These are phyloP conservation scores for Brachypteracias leptosomus DNA, from an alignment of 2,113 vertebrate genomes.

Conservation along the genomic window DNA sequence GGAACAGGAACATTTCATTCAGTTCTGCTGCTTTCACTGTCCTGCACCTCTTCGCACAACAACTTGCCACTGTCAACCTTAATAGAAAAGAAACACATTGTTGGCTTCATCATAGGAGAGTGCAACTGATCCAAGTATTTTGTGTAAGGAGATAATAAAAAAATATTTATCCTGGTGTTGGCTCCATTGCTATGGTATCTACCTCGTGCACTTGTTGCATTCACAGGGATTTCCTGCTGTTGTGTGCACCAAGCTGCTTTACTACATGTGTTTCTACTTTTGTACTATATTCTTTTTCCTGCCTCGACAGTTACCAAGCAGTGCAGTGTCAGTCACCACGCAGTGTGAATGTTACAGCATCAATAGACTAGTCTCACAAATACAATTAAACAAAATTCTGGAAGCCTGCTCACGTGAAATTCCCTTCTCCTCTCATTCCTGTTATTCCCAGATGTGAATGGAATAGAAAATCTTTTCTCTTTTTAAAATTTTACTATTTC, in stretches of 20 bases:
- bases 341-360: neutral
- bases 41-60: neutral
- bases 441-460: neutral
- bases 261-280: neutral
- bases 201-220: neutral
- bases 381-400: neutral
- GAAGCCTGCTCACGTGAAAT: neutral
- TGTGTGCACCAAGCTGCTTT: neutral
- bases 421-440: neutral
- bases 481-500: neutral
- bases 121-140: neutral
- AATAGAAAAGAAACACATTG: neutral
- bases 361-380: neutral
- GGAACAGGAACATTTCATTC: neutral
- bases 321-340: neutral
- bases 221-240: conserved; percentile 7
- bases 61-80: neutral
- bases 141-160: neutral
- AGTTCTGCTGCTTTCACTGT: neutral
- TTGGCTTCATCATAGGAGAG: neutral
- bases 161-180: conserved; percentile 21
- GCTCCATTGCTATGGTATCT: neutral
- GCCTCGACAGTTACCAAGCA: neutral
- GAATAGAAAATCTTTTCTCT: neutral
- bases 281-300: neutral